Evolutionary conservation across 2,888 invertebrate species (phyloP), one percentile per base, ranked within the genome.

Genomic region (Onchidella celtica): DNA sequence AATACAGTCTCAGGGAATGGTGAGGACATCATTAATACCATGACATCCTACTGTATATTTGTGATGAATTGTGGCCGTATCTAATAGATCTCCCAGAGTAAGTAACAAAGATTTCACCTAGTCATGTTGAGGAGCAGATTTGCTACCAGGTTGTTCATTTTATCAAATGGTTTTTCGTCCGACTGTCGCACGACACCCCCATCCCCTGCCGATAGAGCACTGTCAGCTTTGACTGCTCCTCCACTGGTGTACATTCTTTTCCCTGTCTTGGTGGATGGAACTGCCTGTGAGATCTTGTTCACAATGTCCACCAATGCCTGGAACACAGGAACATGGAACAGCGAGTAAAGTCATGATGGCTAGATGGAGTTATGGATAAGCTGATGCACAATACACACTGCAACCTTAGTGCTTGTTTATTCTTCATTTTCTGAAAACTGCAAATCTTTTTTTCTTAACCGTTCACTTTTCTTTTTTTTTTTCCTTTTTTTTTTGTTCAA

Each of bases 91-190:
- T n/a, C n/a, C n/a, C n/a, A n/a, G n/a, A n/a, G n/a, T n/a, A n/a
- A n/a, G n/a, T n/a, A n/a, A n/a, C n/a, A n/a, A n/a, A n/a, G n/a
- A n/a, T n/a, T n/a, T 3, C 27, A 93, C 93, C 93, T 93, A 2
- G 94, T 94, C 88, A 94, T 87, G 82, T 94, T 93, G 24, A 94
- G 88, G 36, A 94, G 84, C 65, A 93, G 82, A 85, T 93, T 94
- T 29, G 94, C 94, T 3, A 94, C 93, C 73, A 94, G 91, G 84
- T 93, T 93, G 85, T 94, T 94, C 93, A 94, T 94, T 32, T 90
- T 87, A 87, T 94, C 94, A 86, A 94, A 94, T 3, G 93, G 93
- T 72, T 89, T 90, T 77, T 92, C 91, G 32, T 90, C 88, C 14
- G 86, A 85, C 4, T 86, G 84, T 63, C 87, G 89, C 2, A 86